Evolutionary conservation across 2,797 vertebrate genomes (phyloP), one percentile per base, ranked within the genome.

Genomic region (Spinibarbus caldwelli): DNA sequence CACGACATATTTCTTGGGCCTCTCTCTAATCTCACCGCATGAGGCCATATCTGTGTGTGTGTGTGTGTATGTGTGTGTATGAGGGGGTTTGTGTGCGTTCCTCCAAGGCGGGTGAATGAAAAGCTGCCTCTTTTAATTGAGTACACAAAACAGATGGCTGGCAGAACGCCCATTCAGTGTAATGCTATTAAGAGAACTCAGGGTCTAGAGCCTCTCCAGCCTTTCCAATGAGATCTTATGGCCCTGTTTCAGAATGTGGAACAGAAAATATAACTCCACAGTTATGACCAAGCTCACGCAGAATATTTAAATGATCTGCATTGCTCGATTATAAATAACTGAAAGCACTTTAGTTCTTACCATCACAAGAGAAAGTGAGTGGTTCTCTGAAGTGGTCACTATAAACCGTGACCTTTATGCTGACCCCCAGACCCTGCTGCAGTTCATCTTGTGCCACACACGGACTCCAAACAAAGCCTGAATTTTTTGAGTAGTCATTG

Each of bases 331-430:
- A 38, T 26, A 10, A 77, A 75, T 26, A 2, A 64, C 1, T 14
- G 41, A 17, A 67, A 9, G 38, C 3, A 26, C 8, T 36, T 36
- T 5, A 23, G 41, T 2, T 75, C 96, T 95, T 86, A 99, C 98
- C 96, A 78, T 99, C 97, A 5, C 98, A 99, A 91, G 97, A 98
- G 89, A 99, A 99, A 89, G 97, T 97, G 78, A 99, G 96, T 0
- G 97, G 97, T 71, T 99, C 98, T 82, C 91, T 92, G 88, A 97
- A 94, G 91, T 93, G 94, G 64, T 96, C 93, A 1, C 96, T 96
- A 90, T 96, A 21, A 86, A 99, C 95, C 0, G 97, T 97, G 92
- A 99, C 97, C 93, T 97, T 98, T 87, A 98, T 94, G 89, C 96
- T 96, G 89, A 96, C 91, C 0, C 96, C 97, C 0, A 95, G 95